Evolutionary conservation across 2,113 vertebrate species (phyloP), one percentile per base, ranked within the genome.

Genomic region (Campylorhamphus procurvoides): DNA sequence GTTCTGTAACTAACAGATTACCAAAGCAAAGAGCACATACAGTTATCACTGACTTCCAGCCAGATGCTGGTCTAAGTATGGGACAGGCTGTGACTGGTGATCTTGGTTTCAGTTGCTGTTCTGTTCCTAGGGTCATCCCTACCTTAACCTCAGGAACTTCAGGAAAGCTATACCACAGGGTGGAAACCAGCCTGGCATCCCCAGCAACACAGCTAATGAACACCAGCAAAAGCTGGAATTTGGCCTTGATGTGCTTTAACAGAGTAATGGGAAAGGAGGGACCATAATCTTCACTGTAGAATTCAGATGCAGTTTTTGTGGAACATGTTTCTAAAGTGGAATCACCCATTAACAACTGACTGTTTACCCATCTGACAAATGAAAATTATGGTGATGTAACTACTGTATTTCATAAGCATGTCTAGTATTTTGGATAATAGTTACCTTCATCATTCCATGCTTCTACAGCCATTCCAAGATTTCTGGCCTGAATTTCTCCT

Each of bases 401-500:
- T 44, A 8, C 22, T 37, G 5, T 12, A 16, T 84, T 91, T 76
- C 10, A 1, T n/a, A 72, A 33, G 6, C 3, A 4, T 12, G 15
- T 17, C 9, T 28, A 76, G 7, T 2, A 56, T 35, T 83, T 47
- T 23, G 28, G 23, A 14, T n/a, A 33, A 37, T 4, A 10, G 3
- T 96, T 95, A 99, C 99, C 99, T 79, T 99, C 98, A 72, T 97
- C 96, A 31, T 96, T 97, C 99, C 99, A 99, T 4, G 99, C 98
- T 93, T 99, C 99, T 69, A 99, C 97, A 4, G 99, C 98, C 98
- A 99, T 99, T 82, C 98, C 99, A 27, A 99, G 98, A 96, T 99
- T 99, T 58, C 99, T 98, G 31, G 98, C 98, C 97, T 99, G 99
- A 90, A 99, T 99, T 97, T 99, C 99, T 10, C 99, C 99, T 80